Percentiles rank a stretch among this genome's conserved stretches.
Evolutionary conservation across 2,797 vertebrate genomes (phyloP).

Genomic region (Falco columbarius): DNA sequence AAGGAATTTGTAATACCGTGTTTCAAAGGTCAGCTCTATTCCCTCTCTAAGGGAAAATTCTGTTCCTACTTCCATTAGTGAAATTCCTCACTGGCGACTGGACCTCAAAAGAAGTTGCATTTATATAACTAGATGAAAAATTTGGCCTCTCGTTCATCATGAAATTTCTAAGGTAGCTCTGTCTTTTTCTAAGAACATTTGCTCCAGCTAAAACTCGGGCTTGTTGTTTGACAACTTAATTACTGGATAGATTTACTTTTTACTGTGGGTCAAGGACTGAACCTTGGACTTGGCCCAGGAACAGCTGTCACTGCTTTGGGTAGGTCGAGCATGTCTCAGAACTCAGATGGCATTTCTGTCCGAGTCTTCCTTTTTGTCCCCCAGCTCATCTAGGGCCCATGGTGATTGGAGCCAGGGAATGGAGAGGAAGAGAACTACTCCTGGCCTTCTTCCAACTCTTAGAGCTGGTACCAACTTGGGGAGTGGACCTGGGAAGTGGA

Average conservation of each 20-base stretch:
- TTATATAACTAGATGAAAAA: conserved; percentile 1
- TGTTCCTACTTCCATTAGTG: not conserved
- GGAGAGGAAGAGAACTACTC: not conserved
- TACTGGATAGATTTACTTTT: not conserved
- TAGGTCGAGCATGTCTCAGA: not conserved
- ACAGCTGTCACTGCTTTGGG: not conserved
- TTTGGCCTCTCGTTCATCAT: not conserved
- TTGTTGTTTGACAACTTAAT: not conserved
- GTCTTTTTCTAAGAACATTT: not conserved
- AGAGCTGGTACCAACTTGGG: not conserved
- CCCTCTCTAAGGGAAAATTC: not conserved
- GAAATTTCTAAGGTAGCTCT: not conserved
- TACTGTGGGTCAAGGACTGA: not conserved
- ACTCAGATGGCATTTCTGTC: not conserved
- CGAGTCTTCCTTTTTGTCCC: not conserved
- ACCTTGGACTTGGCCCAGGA: not conserved
- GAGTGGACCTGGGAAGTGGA: not conserved
- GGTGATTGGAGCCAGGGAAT: not conserved
- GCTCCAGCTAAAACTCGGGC: not conserved
- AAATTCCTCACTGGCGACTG: not conserved
- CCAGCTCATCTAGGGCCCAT: not conserved
- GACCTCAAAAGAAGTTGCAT: not conserved
- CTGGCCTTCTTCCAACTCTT: not conserved
- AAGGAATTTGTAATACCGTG: conserved; percentile 2
- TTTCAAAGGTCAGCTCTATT: conserved; percentile 46